Conservation (phyloP, 2,888 invertebrate species). For the Salpingus planirostris region DNA sequence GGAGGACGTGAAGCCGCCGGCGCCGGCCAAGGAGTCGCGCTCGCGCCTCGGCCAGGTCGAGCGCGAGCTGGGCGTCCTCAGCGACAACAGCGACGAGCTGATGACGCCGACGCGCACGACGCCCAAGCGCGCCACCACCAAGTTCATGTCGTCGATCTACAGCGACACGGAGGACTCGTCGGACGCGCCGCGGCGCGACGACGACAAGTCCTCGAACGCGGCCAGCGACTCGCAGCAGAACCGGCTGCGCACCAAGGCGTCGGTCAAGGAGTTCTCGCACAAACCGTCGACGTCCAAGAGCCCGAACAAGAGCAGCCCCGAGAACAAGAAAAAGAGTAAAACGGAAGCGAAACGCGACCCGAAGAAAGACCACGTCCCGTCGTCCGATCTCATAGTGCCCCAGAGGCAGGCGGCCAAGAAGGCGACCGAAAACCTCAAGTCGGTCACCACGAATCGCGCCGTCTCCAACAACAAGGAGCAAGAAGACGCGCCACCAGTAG, state of each 20-base stretch:
- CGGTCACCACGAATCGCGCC: constrained; percentile 46
- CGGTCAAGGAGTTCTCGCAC: constrained; percentile 72
- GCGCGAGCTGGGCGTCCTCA: constrained; percentile 60
- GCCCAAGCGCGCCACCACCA: constrained; percentile 36
- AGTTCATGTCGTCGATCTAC: constrained; percentile 63
- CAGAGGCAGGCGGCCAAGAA: constrained; percentile 87
- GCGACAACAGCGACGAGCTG: constrained; percentile 69
- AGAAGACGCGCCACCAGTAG: constrained; percentile 18
- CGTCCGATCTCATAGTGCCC: constrained; percentile 72
- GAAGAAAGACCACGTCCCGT: constrained; percentile 52
- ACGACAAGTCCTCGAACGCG: constrained; percentile 52
- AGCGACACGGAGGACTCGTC: constrained; percentile 69
- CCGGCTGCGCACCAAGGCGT: constrained; percentile 69
- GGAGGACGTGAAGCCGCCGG: constrained; percentile 44
- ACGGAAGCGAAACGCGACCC: constrained; percentile 30
- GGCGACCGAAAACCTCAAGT: constrained; percentile 78
- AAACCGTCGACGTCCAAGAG: constrained; percentile 33
- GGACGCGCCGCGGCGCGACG: constrained; percentile 50
- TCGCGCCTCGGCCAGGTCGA: constrained; percentile 65
- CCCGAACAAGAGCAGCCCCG: constrained; percentile 29
- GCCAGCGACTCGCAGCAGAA: constrained; percentile 61
- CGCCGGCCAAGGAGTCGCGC: constrained; percentile 44
- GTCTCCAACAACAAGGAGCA: constrained; percentile 3
- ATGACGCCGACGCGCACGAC: constrained; percentile 53
- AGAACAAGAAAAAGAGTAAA: constrained; percentile 22